phyloP scores from a whole-genome alignment of 2,888 invertebrate species.

The Prosopocoilus inquinatus region DNA sequence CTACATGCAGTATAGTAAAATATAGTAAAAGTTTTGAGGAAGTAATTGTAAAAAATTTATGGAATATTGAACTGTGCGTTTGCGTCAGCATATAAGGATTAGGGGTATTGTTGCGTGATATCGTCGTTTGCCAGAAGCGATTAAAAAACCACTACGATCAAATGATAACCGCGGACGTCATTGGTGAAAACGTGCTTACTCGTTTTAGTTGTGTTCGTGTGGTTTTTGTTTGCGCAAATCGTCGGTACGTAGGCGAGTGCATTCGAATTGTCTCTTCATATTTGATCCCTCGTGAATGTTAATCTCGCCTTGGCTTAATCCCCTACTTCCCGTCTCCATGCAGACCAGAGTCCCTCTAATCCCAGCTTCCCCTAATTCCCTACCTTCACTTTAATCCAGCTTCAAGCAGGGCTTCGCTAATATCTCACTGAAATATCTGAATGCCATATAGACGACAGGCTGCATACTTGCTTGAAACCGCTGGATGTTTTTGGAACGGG shows the following conservation, averaged over 20 bases:
- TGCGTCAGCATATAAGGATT: conserved; percentile 51
- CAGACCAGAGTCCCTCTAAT: conserved; percentile 50
- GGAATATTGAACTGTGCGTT: no score
- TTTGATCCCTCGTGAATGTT: conserved; percentile 49
- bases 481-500: conserved; percentile 45
- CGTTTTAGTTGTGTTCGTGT: background rate
- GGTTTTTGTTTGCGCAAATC: background rate
- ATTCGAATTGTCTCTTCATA: conserved; percentile 41
- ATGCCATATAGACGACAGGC: conserved; percentile 34
- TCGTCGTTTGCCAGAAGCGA: conserved; percentile 43
- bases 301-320: conserved; percentile 47
- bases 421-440: conserved; percentile 38
- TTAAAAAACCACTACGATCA: no score
- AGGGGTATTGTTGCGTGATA: conserved; percentile 52
- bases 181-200: background rate
- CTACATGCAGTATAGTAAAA: no score
- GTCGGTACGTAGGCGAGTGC: no score
- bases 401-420: conserved; percentile 48
- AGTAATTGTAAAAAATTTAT: no score
- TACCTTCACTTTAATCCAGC: conserved; percentile 53
- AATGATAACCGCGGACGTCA: no score
- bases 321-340: conserved; percentile 49
- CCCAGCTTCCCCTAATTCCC: conserved; percentile 53
- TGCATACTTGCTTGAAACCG: conserved; percentile 38
- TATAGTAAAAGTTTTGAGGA: no score